Evolutionary conservation across 2,797 vertebrate genomes (phyloP).

Genomic region (Meriones psammophilus): DNA sequence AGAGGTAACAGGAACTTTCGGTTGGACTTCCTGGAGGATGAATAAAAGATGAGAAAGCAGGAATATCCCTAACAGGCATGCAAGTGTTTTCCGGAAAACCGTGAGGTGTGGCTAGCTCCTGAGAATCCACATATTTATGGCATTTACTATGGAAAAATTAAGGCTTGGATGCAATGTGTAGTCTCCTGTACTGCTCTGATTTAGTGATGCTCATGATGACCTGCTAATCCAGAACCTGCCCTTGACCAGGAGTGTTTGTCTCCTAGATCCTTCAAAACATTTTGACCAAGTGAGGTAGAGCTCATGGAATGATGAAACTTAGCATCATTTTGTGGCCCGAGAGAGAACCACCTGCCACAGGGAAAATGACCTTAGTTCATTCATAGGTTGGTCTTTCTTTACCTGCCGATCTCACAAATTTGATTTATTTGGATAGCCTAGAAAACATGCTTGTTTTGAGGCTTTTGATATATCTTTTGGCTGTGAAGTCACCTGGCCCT

Average conservation of each 20-base stretch:
- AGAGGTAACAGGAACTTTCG: background rate
- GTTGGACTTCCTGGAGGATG: background rate
- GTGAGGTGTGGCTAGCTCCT: background rate
- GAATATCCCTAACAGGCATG: background rate
- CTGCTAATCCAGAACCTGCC: constrained; percentile 20
- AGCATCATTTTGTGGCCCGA: background rate
- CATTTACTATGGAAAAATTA: background rate
- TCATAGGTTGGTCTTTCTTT: background rate
- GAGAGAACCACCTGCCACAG: background rate
- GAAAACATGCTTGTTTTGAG: background rate
- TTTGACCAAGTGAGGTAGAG: background rate
- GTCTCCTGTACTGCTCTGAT: background rate
- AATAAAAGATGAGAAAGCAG: constrained; percentile 20
- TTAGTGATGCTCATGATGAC: background rate
- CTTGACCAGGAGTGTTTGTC: background rate
- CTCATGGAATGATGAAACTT: background rate
- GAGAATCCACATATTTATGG: background rate
- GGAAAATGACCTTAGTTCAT: background rate
- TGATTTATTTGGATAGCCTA: background rate
- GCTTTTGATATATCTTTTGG: background rate
- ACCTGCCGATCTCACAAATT: background rate
- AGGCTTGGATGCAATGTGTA: background rate
- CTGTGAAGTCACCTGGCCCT: background rate
- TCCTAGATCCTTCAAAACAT: background rate
- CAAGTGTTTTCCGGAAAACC: background rate